Evolutionary conservation across 2,888 invertebrate species (phyloP).

Genomic region (Eutolmus rufibarbis): DNA sequence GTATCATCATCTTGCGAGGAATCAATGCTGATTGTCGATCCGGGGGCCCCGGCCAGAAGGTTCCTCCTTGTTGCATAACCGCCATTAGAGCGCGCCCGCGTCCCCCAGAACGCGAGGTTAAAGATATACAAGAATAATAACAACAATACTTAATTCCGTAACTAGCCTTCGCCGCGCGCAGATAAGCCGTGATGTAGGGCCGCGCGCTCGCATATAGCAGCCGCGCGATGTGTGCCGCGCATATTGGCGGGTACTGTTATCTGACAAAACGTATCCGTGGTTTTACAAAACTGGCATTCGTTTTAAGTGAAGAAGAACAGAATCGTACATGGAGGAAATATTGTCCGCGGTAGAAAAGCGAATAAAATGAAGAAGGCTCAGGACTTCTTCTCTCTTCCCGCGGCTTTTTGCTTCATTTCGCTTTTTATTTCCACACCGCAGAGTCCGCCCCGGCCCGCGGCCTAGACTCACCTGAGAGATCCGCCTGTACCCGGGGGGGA

Average conservation of each 20-base stretch:
- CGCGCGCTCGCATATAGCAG: constrained; percentile 2
- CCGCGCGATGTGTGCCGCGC: background rate
- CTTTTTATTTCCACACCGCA: background rate
- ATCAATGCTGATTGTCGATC: constrained; percentile 24
- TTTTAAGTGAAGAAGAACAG: constrained; percentile 31
- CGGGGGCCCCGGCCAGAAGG: background rate
- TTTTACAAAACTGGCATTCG: constrained; percentile 27
- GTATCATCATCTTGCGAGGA: constrained; percentile 21
- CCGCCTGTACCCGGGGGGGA: background rate
- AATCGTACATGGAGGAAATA: constrained; percentile 14
- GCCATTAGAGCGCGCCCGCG: background rate
- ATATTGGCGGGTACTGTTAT: constrained; percentile 23
- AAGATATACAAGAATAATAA: constrained; percentile 33
- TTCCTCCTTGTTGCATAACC: constrained; percentile 18
- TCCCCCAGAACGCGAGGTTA: constrained; percentile 1
- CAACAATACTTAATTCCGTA: constrained; percentile 40
- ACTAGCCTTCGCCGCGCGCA: constrained; percentile 10
- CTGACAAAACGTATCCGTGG: constrained; percentile 33
- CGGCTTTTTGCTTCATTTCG: background rate
- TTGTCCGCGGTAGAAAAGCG: background rate
- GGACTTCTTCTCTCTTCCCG: background rate
- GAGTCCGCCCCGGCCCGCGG: background rate
- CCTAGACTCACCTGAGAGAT: background rate
- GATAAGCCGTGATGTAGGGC: constrained; percentile 33
- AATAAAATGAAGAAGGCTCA: background rate